Base-by-base conservation (phyloP, 2,113 vertebrate genomes). In the Eonycteris spelaea region DNA sequence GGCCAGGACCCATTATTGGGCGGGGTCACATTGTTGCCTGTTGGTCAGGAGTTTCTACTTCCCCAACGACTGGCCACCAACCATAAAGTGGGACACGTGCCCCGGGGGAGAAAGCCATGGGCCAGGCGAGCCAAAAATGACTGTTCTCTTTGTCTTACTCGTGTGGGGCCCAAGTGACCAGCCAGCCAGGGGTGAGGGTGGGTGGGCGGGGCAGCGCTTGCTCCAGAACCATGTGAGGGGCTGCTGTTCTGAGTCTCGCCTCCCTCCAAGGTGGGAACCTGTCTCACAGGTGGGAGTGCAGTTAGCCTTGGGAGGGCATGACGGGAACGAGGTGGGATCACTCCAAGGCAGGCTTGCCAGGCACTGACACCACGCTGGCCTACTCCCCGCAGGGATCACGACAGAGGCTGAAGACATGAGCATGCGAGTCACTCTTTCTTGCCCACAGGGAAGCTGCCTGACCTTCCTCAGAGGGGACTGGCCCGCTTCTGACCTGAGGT, bases 101-200 rank as follows among this genome's bases (percentile, higher is more conserved):
- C 96, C 68, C 80, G 13, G 8, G 95, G 89, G 95, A 97, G 79
- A 83, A 68, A 94, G 63, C 30, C 43, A 6, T 1, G 33, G 68
- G 51, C 67, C 28, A 24, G 35, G 35, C 59, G 73, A 75, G 53
- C 86, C 86, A 59, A 55, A 95, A 96, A 89, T 88, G 2, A 61
- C 86, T 70, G 61, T 28, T 96, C 86, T 74, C 79, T 94, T 75
- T 70, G 43, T 84, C 65, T 75, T 75, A 65, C 75, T 87, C 40
- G 19, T 82, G 70, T 33, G 93, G 75, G 92, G 40, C 90, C 90
- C 93, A 84, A 94, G 91, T 93, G 96, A 95, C 93, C 90, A 80
- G 74, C n/a, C 63, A 28, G 74, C 33, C n/a, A 67, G n/a, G 70
- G 71, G 4, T 6, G 11, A 61, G 15, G 35, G 48, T 8, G 11